A percentile compares a stretch with the other conserved stretches of the same genome.
Conservation (phyloP, 2,113 vertebrate species). For the Equus quagga region DNA sequence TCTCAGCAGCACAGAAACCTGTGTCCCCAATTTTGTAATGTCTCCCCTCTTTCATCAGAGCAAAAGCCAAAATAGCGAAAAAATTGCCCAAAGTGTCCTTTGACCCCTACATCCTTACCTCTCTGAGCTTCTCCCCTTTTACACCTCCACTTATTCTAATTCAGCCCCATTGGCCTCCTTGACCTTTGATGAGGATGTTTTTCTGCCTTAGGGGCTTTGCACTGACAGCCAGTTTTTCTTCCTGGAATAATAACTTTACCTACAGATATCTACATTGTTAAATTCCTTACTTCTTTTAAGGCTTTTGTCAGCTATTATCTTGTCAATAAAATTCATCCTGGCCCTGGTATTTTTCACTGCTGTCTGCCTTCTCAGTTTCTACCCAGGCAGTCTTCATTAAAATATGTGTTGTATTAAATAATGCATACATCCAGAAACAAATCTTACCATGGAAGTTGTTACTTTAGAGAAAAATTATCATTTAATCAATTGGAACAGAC, state of each 20-base stretch:
- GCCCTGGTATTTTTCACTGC: not conserved
- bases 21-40: not conserved
- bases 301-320: not conserved
- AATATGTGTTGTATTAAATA: not conserved
- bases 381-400: not conserved
- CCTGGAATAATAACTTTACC: not conserved
- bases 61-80: not conserved
- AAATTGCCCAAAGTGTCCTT: not conserved
- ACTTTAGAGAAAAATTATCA: not conserved
- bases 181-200: not conserved
- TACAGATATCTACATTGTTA: not conserved
- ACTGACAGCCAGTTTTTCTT: not conserved
- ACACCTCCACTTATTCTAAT: not conserved
- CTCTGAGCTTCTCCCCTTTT: not conserved
- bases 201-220: not conserved
- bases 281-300: not conserved
- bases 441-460: not conserved
- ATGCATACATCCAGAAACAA: not conserved
- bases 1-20: not conserved
- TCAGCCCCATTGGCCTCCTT: not conserved
- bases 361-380: not conserved
- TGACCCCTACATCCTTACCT: too few species aligned
- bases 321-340: not conserved
- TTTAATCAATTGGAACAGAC: not conserved
- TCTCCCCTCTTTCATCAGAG: not conserved